These are phyloP conservation scores for Trachymyrmex cornetzi DNA, from an alignment of 1,140 invertebrate genomes.

Conservation along the genomic window DNA sequence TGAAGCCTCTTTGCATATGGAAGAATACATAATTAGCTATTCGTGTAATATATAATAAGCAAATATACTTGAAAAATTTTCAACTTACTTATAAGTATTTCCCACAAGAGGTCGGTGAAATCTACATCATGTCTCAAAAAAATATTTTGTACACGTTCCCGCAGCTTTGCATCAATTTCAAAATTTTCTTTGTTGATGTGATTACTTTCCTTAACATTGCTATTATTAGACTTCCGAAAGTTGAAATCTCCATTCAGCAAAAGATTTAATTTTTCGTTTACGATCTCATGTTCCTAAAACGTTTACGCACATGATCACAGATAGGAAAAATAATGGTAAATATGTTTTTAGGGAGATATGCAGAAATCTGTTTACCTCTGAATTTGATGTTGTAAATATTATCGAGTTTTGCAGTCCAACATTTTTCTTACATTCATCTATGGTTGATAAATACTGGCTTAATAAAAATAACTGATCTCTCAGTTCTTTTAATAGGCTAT, in stretches of 20 bases:
- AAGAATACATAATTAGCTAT: not conserved
- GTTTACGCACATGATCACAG: constrained; percentile 25
- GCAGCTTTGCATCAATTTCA: constrained; percentile 72
- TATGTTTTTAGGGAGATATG: not conserved
- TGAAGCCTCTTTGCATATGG: constrained; percentile 40
- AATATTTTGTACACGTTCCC: constrained; percentile 70
- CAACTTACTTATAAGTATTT: constrained; percentile 77
- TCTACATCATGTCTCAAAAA: constrained; percentile 77
- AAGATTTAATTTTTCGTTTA: constrained; percentile 72
- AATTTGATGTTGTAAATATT: constrained; percentile 75
- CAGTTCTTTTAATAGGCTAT: constrained; percentile 75
- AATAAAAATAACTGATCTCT: constrained; percentile 80
- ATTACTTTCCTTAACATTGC: constrained; percentile 12
- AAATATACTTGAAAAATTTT: not conserved
- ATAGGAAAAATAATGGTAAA: constrained; percentile 10
- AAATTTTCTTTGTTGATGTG: constrained; percentile 52
- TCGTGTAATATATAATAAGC: not conserved
- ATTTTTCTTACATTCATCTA: constrained; percentile 74
- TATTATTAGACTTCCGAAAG: constrained; percentile 45
- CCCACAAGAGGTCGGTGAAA: constrained; percentile 83
- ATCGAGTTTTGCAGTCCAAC: constrained; percentile 65
- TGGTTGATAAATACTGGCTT: constrained; percentile 78
- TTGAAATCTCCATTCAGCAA: constrained; percentile 77
- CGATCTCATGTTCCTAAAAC: constrained; percentile 67
- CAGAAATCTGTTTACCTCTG: constrained; percentile 68